Percentiles rank a stretch among this genome's conserved stretches.
Evolutionary conservation across 2,797 vertebrate species (phyloP).

Genomic region (Hephaestus fuliginosus): DNA sequence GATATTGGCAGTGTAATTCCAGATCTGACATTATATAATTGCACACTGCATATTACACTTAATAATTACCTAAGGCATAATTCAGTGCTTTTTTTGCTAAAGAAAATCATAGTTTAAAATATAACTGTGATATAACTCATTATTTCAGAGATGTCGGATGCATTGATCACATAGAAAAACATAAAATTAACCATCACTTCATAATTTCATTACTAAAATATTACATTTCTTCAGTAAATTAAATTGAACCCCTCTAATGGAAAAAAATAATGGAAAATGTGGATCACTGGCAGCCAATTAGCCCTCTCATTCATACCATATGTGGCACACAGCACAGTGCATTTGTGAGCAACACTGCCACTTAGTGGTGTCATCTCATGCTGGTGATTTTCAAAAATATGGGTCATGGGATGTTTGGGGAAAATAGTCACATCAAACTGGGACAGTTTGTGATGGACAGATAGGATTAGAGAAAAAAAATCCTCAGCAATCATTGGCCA

Average conservation of each 20-base stretch:
- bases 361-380: slow-evolving; percentile 49
- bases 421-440: slow-evolving; percentile 37
- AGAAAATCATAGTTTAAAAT: neutral
- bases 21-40: neutral
- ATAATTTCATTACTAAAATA: neutral
- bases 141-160: neutral
- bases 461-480: slow-evolving; percentile 33
- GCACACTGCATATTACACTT: neutral
- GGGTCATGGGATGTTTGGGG: slow-evolving; percentile 40
- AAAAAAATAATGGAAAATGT: neutral
- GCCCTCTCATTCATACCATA: neutral
- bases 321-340: neutral
- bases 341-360: slow-evolving; percentile 59
- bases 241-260: neutral
- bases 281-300: neutral
- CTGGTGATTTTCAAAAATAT: slow-evolving; percentile 34
- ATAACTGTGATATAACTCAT: neutral
- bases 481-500: slow-evolving; percentile 13
- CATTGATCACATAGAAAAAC: neutral
- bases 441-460: slow-evolving; percentile 25
- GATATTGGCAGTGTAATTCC: neutral
- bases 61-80: neutral
- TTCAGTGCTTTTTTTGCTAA: neutral
- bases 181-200: neutral
- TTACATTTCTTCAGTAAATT: neutral